Conservation (phyloP, 64 coral and sea anemone species). For the Hydrozoanthus tunicans region DNA sequence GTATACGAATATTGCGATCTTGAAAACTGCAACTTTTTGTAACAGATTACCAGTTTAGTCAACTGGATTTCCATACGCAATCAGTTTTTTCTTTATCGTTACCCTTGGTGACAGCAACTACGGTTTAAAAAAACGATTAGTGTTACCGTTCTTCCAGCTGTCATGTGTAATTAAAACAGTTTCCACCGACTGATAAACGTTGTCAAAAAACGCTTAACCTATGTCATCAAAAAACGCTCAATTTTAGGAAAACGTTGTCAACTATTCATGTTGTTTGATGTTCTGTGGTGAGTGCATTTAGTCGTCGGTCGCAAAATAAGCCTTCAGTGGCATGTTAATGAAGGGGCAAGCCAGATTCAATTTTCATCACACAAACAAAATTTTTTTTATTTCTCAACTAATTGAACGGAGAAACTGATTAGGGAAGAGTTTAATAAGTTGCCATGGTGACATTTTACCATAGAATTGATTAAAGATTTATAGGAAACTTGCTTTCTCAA, state of each 20-base stretch:
- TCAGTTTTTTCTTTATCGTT: too few relatives aligned
- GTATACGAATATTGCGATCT: too few relatives aligned
- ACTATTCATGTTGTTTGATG: conserved; percentile 20
- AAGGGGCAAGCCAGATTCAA: conserved; percentile 3
- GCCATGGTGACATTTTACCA: background rate
- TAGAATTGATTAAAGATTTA: background rate
- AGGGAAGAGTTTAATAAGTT: background rate
- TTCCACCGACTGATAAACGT: conserved; percentile 17
- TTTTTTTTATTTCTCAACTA: background rate
- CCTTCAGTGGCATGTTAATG: background rate
- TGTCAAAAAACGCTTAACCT: conserved; percentile 20
- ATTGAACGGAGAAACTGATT: conserved; percentile 32
- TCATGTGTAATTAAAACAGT: conserved; percentile 24
- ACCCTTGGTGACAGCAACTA: too few relatives aligned
- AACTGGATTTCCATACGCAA: too few relatives aligned
- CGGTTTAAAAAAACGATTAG: too few relatives aligned
- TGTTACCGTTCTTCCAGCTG: background rate
- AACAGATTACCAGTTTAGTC: too few relatives aligned
- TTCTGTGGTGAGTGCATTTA: background rate
- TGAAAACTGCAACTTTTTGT: too few relatives aligned
- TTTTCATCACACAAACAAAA: conserved; percentile 22
- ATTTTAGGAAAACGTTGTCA: conserved; percentile 37
- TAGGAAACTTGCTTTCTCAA: background rate
- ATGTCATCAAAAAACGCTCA: conserved; percentile 10
- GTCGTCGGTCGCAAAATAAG: background rate